A percentile compares a stretch with the other conserved stretches of the same genome.
phyloP scores from a whole-genome alignment of 2,797 vertebrate species.

The Sebastiscus tertius region DNA sequence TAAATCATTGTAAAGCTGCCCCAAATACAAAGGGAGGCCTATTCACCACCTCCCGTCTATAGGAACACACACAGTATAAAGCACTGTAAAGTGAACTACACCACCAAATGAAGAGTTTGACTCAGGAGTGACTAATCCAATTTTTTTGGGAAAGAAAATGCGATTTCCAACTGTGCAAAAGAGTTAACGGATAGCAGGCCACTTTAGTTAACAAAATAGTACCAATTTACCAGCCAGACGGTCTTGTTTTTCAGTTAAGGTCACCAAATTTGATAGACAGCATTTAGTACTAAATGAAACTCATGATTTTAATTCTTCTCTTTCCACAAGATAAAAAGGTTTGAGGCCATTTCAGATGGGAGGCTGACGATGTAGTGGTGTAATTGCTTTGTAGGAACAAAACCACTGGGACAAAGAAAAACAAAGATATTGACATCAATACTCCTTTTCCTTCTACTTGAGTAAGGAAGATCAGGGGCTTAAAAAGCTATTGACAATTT shows the following conservation, averaged over 20 bases:
- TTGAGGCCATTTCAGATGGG: neutral
- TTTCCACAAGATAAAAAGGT: neutral
- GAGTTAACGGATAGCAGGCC: neutral
- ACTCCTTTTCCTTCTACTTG: neutral
- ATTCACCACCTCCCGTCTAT: conserved; percentile 4
- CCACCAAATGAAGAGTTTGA: neutral
- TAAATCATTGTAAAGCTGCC: conserved; percentile 46
- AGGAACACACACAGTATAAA: conserved; percentile 20
- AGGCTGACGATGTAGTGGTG: neutral
- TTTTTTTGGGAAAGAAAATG: neutral
- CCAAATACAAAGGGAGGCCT: conserved; percentile 56
- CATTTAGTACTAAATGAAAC: neutral
- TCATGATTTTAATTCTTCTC: neutral
- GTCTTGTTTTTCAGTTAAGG: neutral
- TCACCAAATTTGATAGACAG: neutral
- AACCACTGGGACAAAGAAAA: neutral
- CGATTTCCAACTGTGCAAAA: neutral
- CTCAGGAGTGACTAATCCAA: neutral
- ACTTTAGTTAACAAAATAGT: neutral
- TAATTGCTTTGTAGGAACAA: neutral
- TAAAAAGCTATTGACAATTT: conserved; percentile 13
- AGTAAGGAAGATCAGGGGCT: conserved; percentile 18
- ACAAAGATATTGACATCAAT: conserved; percentile 1
- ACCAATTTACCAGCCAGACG: neutral
- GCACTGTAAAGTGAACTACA: neutral